Percentiles rank a stretch among this genome's conserved stretches.
Evolutionary conservation across 1,140 invertebrate species (phyloP).

Genomic region (Odontomachus brunneus): DNA sequence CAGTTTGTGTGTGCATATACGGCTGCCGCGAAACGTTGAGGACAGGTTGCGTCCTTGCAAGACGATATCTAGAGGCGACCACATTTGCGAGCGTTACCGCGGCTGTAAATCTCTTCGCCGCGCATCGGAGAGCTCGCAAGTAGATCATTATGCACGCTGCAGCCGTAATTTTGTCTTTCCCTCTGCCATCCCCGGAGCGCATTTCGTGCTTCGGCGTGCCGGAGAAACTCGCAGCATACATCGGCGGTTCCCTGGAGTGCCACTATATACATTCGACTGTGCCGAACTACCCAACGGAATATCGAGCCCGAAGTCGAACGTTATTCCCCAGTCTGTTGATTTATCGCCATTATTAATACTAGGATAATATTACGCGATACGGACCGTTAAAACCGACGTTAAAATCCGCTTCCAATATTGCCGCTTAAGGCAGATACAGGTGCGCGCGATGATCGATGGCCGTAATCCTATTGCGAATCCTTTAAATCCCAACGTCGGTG

Average conservation of each 20-base stretch:
- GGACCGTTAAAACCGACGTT: conserved; percentile 73
- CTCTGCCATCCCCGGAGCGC: conserved; percentile 42
- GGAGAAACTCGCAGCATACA: conserved; percentile 44
- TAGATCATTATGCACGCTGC: conserved; percentile 77
- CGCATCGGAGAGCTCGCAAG: conserved; percentile 70
- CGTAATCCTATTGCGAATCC: conserved; percentile 72
- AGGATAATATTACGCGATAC: conserved; percentile 74
- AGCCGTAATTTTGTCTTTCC: conserved; percentile 75
- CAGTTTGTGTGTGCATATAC: conserved; percentile 22
- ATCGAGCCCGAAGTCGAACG: conserved; percentile 70
- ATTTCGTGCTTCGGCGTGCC: conserved; percentile 45
- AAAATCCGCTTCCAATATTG: conserved; percentile 74
- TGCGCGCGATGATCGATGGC: conserved; percentile 72
- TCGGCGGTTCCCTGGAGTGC: conserved; percentile 66
- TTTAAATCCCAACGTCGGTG: conserved; percentile 66
- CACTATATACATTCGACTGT: conserved; percentile 65
- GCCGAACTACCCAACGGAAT: conserved; percentile 72
- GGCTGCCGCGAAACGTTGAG: conserved; percentile 51
- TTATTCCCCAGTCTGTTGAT: conserved; percentile 72
- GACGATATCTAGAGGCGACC: conserved; percentile 64
- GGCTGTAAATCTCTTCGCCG: conserved; percentile 74
- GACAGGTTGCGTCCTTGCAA: conserved; percentile 69
- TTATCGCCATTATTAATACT: conserved; percentile 73
- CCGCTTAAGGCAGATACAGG: conserved; percentile 74
- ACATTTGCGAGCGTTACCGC: conserved; percentile 67